Conservation (phyloP, 2,888 invertebrate genomes). For the Leucoma salicis region DNA sequence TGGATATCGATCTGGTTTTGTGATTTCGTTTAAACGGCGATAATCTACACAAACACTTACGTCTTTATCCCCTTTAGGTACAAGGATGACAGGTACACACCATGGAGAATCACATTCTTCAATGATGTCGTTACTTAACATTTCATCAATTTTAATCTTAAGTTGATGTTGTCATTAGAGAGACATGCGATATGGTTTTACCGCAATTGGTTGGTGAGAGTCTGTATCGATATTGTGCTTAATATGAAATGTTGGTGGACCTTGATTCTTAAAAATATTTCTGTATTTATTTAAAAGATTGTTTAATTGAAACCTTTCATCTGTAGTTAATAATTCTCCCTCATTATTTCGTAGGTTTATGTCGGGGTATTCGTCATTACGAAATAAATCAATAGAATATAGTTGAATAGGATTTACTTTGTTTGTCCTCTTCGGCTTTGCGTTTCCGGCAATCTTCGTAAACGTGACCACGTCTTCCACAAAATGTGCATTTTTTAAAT, state of each 20-base stretch:
- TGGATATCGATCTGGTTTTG: slow-evolving; percentile 11
- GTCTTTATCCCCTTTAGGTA: slow-evolving; percentile 10
- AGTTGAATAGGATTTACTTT: slow-evolving; percentile 6
- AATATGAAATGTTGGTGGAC: slow-evolving; percentile 4
- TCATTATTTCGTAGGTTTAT: slow-evolving; percentile 16
- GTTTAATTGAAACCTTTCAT: slow-evolving; percentile 1
- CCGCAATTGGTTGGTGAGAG: slow-evolving; percentile 12
- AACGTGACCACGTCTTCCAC: not conserved
- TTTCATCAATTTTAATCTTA: no score
- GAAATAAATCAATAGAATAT: slow-evolving; percentile 16
- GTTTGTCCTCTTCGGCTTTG: not conserved
- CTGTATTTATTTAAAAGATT: not conserved
- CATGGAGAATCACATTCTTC: slow-evolving; percentile 10
- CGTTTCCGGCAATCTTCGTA: not conserved
- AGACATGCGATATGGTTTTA: no score
- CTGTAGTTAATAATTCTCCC: not conserved
- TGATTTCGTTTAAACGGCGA: slow-evolving; percentile 10
- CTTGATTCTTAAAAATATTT: slow-evolving; percentile 6
- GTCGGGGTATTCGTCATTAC: no score
- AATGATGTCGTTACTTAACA: no score
- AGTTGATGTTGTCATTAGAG: no score
- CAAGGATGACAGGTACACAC: slow-evolving; percentile 13
- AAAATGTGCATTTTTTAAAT: no score
- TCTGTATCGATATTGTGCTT: slow-evolving; percentile 19
- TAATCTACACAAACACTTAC: slow-evolving; percentile 12